Percentiles rank a stretch among this genome's conserved stretches.
Evolutionary conservation across 2,113 vertebrate genomes (phyloP).

Genomic region (Ptyas mucosa): DNA sequence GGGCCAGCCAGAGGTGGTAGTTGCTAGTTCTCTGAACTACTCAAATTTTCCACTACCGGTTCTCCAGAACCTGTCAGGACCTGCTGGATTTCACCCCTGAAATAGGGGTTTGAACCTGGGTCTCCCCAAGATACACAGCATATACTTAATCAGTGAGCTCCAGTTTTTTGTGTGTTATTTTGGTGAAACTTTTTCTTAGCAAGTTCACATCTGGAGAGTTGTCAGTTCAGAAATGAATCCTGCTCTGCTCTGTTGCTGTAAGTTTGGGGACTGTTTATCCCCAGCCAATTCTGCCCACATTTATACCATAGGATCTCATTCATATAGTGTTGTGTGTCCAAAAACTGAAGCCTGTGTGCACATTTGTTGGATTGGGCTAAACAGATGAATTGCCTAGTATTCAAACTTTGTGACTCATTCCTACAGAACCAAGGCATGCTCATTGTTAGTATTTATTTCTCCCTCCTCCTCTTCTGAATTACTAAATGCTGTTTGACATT

Average conservation of each 20-base stretch:
- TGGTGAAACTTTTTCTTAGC: neutral
- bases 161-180: neutral
- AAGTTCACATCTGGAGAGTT: neutral
- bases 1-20: too few relatives aligned
- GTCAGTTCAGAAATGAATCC: neutral
- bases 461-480: neutral
- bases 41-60: too few relatives aligned
- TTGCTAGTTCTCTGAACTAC: too few relatives aligned
- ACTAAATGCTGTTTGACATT: constrained; percentile 12
- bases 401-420: neutral
- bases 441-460: neutral
- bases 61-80: too few relatives aligned
- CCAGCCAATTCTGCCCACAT: neutral
- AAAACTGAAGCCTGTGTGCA: neutral
- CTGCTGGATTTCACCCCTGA: too few relatives aligned
- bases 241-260: neutral
- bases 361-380: neutral
- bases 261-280: neutral
- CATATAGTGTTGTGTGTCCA: neutral
- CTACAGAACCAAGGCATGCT: neutral
- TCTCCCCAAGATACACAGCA: neutral
- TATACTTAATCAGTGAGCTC: neutral
- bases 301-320: neutral
- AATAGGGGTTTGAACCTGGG: neutral
- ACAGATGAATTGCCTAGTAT: neutral